Percentiles rank a stretch among this genome's conserved stretches.
Conservation (phyloP, 1,140 invertebrate genomes). For the Macrobrachium rosenbergii region DNA sequence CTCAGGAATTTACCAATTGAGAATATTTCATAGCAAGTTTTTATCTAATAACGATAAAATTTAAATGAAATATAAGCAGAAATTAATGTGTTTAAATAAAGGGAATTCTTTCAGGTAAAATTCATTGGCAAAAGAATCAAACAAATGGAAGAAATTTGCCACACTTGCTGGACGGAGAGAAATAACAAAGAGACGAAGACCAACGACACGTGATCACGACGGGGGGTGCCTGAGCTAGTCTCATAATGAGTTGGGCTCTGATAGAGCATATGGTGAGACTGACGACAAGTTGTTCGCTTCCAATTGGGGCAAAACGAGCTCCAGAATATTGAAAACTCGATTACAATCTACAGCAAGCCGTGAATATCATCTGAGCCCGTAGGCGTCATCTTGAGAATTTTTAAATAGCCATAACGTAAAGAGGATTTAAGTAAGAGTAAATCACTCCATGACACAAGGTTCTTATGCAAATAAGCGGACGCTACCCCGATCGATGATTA, state of each 20-base stretch:
- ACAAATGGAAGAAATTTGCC: neutral
- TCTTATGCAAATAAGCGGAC: neutral
- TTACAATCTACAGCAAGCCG: no score
- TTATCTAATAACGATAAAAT: no score
- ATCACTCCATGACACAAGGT: no score
- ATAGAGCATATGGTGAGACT: constrained; percentile 51
- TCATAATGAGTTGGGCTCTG: constrained; percentile 48
- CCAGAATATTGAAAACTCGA: neutral
- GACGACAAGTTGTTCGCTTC: constrained; percentile 44
- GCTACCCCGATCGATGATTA: neutral
- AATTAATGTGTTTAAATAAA: no score
- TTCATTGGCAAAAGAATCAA: no score
- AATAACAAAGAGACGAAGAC: constrained; percentile 25
- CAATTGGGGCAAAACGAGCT: constrained; percentile 40
- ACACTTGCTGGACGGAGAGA: neutral
- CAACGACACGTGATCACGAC: neutral
- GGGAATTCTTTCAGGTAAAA: no score
- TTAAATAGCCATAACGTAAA: no score
- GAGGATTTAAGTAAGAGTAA: no score
- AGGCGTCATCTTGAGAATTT: no score
- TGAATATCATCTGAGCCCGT: no score
- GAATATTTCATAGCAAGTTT: neutral
- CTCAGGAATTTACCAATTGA: constrained; percentile 12
- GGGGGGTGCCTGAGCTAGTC: constrained; percentile 20
- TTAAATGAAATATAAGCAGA: no score